phyloP scores from a whole-genome alignment of 2,888 invertebrate species.

The Caenorhabditis wallacei region DNA sequence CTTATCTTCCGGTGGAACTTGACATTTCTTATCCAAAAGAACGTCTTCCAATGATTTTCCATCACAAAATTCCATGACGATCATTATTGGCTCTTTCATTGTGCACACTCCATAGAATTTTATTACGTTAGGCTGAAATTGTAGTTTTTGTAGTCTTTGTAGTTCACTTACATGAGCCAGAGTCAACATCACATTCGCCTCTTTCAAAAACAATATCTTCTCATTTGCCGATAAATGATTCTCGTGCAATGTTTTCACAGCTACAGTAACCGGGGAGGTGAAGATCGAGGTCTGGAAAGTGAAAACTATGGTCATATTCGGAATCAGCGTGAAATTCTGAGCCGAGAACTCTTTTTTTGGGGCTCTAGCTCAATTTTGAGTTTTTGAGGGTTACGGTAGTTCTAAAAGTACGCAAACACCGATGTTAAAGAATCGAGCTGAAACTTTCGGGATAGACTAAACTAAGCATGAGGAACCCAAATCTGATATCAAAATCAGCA shows the following conservation, averaged over 20 bases:
- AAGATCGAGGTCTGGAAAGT: constrained; percentile 62
- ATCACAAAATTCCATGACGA: constrained; percentile 71
- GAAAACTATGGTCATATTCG: not conserved
- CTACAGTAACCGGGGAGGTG: constrained; percentile 59
- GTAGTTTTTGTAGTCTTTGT: not conserved
- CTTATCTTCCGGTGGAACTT: constrained; percentile 49
- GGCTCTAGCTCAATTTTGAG: no score
- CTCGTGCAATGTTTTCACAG: constrained; percentile 85
- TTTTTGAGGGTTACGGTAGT: no score
- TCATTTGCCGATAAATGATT: constrained; percentile 95
- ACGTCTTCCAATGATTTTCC: constrained; percentile 56
- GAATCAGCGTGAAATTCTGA: no score
- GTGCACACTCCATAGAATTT: constrained; percentile 91
- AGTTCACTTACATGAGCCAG: constrained; percentile 36
- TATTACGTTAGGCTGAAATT: constrained; percentile 88
- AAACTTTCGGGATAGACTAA: no score
- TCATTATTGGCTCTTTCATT: constrained; percentile 71
- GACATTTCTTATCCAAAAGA: constrained; percentile 20
- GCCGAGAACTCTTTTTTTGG: not conserved
- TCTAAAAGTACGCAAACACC: constrained; percentile 15
- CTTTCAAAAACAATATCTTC: constrained; percentile 96
- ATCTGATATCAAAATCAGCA: no score
- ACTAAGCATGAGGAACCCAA: no score
- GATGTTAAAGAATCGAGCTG: no score
- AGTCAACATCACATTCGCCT: constrained; percentile 95